Percentiles rank a stretch among this genome's conserved stretches.
These are phyloP conservation scores for Neogale vison DNA, from an alignment of 2,113 vertebrate genomes.

Conservation along the genomic window DNA sequence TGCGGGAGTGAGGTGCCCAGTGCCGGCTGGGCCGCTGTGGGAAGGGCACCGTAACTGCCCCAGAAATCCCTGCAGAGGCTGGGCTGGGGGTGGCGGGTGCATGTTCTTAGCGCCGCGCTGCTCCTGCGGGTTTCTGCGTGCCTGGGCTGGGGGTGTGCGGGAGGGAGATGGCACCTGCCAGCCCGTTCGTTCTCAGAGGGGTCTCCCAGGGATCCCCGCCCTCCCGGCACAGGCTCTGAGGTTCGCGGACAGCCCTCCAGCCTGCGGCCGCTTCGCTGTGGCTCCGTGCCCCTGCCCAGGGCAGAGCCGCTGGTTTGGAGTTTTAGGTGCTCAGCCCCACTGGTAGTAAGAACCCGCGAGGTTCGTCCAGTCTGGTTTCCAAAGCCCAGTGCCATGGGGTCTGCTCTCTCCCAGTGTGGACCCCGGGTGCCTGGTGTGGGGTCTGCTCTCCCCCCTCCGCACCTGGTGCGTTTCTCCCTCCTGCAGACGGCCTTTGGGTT, in stretches of 20 bases:
- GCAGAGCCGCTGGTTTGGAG: not conserved
- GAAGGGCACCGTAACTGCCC: not conserved
- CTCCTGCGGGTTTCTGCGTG: not conserved
- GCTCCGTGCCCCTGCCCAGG: fast-evolving
- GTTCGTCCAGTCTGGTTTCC: not conserved
- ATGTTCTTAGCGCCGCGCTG: not conserved
- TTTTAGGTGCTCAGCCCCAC: not conserved
- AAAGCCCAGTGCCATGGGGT: not conserved
- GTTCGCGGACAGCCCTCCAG: not conserved
- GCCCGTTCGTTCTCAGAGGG: not conserved
- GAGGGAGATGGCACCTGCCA: not conserved
- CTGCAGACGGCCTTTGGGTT: not conserved
- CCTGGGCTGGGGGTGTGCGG: not conserved
- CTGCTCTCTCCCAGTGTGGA: not conserved
- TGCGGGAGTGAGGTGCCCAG: not conserved
- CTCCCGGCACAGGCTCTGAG: not conserved
- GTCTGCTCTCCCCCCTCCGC: not conserved
- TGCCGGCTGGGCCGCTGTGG: not conserved
- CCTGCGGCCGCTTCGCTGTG: not conserved
- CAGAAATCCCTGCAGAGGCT: not conserved
- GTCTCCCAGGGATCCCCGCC: not conserved
- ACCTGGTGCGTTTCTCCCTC: not conserved
- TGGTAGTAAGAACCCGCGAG: not conserved
- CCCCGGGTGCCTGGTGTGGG: not conserved
- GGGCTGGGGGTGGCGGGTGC: not conserved